These are phyloP conservation scores for Metopia argyrocephala DNA, from an alignment of 2,888 invertebrate species.

Conservation along the genomic window DNA sequence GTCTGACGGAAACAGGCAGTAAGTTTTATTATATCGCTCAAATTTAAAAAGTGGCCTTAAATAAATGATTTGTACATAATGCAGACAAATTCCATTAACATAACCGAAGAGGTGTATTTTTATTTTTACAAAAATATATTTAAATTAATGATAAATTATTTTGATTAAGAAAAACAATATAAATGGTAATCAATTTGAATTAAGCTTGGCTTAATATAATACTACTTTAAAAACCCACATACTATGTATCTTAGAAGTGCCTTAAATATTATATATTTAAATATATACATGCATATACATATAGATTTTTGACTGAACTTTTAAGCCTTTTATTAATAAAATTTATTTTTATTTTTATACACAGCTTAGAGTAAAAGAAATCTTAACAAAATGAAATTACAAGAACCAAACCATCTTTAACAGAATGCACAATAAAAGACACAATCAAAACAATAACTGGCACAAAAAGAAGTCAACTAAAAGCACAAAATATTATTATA, in stretches of 20 bases:
- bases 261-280: neutral
- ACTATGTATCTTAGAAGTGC: neutral
- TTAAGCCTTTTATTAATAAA: conserved; percentile 2
- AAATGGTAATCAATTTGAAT: no score
- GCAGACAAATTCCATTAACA: no score
- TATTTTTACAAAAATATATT: no score
- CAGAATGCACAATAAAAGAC: conserved; percentile 45
- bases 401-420: conserved; percentile 14
- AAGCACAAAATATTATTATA: conserved; percentile 42
- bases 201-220: no score
- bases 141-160: no score
- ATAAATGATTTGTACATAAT: no score
- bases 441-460: conserved; percentile 33
- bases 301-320: neutral
- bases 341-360: neutral
- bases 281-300: neutral
- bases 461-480: conserved; percentile 43
- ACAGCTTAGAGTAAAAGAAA: conserved; percentile 49
- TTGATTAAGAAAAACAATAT: no score
- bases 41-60: no score
- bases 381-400: neutral
- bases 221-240: neutral
- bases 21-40: no score
- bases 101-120: no score
- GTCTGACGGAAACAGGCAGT: no score